A percentile compares a stretch with the other conserved stretches of the same genome.
Conservation (phyloP, 2,888 invertebrate genomes). For the Kuschelorhynchus macadamiae region DNA sequence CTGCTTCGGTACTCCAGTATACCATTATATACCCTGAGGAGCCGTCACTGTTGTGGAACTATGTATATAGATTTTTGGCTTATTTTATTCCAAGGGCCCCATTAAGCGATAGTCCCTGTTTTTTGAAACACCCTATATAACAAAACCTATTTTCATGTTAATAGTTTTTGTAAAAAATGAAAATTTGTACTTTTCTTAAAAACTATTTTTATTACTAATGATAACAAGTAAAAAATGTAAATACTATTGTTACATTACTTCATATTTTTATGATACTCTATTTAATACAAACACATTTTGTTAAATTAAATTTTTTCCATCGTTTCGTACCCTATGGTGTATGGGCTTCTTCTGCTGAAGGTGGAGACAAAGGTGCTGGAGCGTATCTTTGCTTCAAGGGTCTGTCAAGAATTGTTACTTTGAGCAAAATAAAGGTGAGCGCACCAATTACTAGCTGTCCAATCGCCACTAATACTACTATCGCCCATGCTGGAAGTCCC, state of each 20-base stretch:
- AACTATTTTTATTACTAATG: too few relatives aligned
- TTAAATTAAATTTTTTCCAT: not conserved
- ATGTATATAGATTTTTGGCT: too few relatives aligned
- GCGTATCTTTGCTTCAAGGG: conserved; percentile 67
- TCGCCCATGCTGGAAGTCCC: conserved; percentile 83
- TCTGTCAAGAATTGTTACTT: conserved; percentile 77
- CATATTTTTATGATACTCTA: not conserved
- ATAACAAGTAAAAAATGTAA: too few relatives aligned
- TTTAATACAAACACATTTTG: not conserved
- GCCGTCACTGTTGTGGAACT: too few relatives aligned
- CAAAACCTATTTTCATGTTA: not conserved
- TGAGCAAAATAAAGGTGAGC: conserved; percentile 77
- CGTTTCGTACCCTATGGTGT: not conserved
- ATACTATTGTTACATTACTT: too few relatives aligned
- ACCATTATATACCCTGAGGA: too few relatives aligned
- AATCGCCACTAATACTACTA: conserved; percentile 78
- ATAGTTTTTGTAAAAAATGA: too few relatives aligned
- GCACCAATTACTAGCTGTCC: conserved; percentile 79
- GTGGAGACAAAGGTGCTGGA: conserved; percentile 47
- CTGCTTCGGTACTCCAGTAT: too few relatives aligned
- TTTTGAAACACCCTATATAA: not conserved
- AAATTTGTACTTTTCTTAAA: too few relatives aligned
- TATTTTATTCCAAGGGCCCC: too few relatives aligned
- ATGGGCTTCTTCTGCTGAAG: conserved; percentile 28
- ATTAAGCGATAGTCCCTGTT: not conserved